These are phyloP conservation scores for Scaptomyza montana DNA, from an alignment of 1,140 invertebrate species.

Conservation along the genomic window DNA sequence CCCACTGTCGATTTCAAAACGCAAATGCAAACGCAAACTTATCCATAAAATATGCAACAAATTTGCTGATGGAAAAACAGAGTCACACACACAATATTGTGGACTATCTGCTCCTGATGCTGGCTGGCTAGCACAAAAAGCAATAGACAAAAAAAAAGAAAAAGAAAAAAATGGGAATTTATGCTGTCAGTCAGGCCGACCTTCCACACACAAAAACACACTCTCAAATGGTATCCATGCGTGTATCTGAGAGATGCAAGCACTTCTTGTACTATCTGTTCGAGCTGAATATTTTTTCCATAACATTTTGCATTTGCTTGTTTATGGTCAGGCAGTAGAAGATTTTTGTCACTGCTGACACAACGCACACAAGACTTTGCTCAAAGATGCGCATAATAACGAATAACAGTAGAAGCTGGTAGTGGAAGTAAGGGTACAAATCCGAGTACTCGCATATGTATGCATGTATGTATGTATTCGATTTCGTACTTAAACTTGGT, in stretches of 20 bases:
- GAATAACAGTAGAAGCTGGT: not conserved
- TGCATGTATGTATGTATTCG: not conserved
- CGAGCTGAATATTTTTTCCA: slow-evolving; percentile 31
- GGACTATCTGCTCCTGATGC: slow-evolving; percentile 7
- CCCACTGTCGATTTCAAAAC: slow-evolving; percentile 43
- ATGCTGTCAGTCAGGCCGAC: slow-evolving; percentile 31
- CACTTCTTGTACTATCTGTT: slow-evolving; percentile 3
- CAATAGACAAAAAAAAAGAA: slow-evolving; percentile 15
- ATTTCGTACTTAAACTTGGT: slow-evolving; percentile 6
- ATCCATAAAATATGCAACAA: slow-evolving; percentile 56
- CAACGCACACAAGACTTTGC: slow-evolving; percentile 13
- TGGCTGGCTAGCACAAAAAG: not conserved
- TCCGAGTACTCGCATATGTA: no score
- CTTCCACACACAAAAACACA: slow-evolving; percentile 8
- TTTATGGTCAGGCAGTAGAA: slow-evolving; percentile 40
- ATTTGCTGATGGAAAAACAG: slow-evolving; percentile 41
- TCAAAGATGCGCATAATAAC: slow-evolving; percentile 32
- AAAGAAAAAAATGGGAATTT: slow-evolving; percentile 17
- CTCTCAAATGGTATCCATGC: slow-evolving; percentile 33
- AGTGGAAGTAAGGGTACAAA: not conserved
- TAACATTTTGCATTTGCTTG: slow-evolving; percentile 51
- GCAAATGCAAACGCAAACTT: slow-evolving; percentile 33
- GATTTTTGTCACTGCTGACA: slow-evolving; percentile 41
- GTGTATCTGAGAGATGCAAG: slow-evolving; percentile 50
- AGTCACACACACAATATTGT: slow-evolving; percentile 20